A percentile compares a stretch with the other conserved stretches of the same genome.
These are phyloP conservation scores for Nothocercus nigrocapillus DNA, from an alignment of 2,113 vertebrate genomes.

Conservation along the genomic window DNA sequence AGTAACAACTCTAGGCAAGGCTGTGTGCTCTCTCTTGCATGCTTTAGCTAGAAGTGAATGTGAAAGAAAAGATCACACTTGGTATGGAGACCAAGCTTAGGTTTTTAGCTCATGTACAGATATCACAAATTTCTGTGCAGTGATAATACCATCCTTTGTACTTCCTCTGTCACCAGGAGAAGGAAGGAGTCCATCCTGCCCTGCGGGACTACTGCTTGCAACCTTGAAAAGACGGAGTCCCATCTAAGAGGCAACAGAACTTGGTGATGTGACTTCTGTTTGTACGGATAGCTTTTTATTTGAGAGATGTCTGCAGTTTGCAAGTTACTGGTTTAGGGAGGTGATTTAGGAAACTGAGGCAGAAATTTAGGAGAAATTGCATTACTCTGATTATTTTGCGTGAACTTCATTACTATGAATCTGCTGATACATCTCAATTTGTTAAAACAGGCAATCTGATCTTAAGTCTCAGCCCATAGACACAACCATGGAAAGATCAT, in stretches of 20 bases:
- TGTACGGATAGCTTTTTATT: neutral
- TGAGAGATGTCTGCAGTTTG: neutral
- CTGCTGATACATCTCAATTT: neutral
- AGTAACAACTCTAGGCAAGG: neutral
- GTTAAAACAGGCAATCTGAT: slow-evolving; percentile 1
- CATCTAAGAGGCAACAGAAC: neutral
- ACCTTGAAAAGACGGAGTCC: neutral
- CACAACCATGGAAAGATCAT: neutral
- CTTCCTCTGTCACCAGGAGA: neutral
- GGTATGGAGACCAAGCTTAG: neutral
- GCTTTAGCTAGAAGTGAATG: neutral
- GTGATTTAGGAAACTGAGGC: neutral
- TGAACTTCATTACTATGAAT: neutral
- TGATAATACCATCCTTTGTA: neutral
- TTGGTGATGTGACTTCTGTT: neutral
- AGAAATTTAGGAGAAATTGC: neutral
- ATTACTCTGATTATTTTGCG: neutral
- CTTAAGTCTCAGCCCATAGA: neutral
- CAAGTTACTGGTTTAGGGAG: neutral
- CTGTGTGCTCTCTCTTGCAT: neutral
- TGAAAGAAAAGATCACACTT: neutral
- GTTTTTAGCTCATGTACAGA: neutral
- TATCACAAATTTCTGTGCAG: neutral
- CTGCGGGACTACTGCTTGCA: neutral
- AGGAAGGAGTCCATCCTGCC: neutral